Base-by-base conservation (phyloP, 2,888 invertebrate genomes). In the Himalopsyche japonica region DNA sequence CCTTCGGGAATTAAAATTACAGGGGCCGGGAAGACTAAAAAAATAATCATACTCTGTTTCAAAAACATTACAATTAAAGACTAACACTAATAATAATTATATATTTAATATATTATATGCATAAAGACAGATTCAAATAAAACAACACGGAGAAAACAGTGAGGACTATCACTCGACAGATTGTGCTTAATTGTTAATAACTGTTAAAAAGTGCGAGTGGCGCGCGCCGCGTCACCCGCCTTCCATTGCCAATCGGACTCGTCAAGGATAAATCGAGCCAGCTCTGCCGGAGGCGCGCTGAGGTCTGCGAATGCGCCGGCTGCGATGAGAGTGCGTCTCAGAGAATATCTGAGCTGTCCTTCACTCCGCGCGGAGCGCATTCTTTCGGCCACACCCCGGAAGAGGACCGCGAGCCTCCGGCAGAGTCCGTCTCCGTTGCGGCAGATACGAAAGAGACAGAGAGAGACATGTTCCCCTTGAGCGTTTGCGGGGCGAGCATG, bases 201-300 rank as follows among this genome's bases (percentile, higher is more conserved):
- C 70, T 27, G 70, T 70, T 30, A 70, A 70, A 70, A 30, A 30
- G 12, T 15, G 70, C 57, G 57, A 57, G 20, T 2, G 20, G 24
- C 57, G 57, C 57, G 8, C 15, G 57, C 8, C 10, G 57, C 57
- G 57, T 57, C 70, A 27, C 30, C 30, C 70, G 70, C 5, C 70
- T 70, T 70, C 8, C 70, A 70, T 70, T 70, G 27, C 70, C 3
- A 70, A 70, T 70, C 27, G 70, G 70, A 27, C 70, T 24, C 27
- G 70, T 70, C 30, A 30, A 70, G 20, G 24, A 8, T 57, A 7
- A 92, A 92, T 70, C 27, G 70, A 30, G 30, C 70, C 91, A 91
- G 91, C 91, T 89, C 91, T 91, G 88, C 91, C 92, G 91, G 91
- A 91, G 90, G 91, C 89, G 24, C 5, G 89, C 89, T 87, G 88